Evolutionary conservation across 2,113 vertebrate species (phyloP).

Genomic region (Rhinoptilus africanus): DNA sequence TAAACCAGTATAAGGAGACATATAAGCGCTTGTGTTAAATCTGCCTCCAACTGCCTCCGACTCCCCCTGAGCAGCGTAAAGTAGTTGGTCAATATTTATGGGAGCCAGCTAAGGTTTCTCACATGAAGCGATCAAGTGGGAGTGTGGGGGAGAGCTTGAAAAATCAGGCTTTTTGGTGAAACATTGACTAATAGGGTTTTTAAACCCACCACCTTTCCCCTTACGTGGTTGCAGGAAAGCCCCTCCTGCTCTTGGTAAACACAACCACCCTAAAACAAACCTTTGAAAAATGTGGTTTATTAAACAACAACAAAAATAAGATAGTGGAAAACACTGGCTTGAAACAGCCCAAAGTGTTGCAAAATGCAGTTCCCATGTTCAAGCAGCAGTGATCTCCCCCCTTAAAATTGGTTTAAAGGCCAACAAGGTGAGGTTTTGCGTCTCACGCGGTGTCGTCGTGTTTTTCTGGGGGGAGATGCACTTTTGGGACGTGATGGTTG

Average conservation of each 20-base stretch:
- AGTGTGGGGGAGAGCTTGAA: background rate
- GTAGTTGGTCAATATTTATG: background rate
- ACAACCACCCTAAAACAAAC: background rate
- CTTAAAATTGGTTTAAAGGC: accelerated
- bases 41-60: background rate
- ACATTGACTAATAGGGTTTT: background rate
- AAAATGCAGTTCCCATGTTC: background rate
- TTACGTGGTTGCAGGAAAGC: background rate
- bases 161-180: background rate
- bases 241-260: background rate
- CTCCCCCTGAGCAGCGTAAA: background rate
- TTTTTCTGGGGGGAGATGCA: background rate
- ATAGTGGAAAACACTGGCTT: background rate
- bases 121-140: accelerated
- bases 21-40: background rate
- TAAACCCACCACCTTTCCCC: background rate
- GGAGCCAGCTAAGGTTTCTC: background rate
- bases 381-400: background rate
- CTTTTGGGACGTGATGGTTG: accelerated
- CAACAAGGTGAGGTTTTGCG: background rate
- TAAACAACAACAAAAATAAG: background rate
- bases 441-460: accelerated
- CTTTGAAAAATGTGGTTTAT: background rate
- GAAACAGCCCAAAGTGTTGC: background rate
- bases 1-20: background rate